Conservation (phyloP, 2,797 vertebrate genomes). For the Takifugu ocellatus region DNA sequence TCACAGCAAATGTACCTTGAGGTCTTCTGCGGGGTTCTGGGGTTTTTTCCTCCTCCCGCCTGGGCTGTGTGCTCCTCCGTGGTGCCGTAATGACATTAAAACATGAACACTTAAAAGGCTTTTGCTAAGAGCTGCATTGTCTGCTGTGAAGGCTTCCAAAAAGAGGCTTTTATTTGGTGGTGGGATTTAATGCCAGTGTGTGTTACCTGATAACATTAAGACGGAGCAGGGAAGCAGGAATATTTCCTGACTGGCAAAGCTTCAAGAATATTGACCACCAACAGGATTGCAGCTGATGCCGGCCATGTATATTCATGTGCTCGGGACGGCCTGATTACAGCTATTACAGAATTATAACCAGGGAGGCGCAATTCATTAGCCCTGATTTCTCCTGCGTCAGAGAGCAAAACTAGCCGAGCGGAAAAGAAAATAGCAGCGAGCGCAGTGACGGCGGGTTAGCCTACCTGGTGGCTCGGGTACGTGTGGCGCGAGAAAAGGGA, state of each 20-base stretch:
- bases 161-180: conserved; percentile 77
- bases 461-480: no score
- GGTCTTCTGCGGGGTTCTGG: conserved; percentile 75
- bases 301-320: conserved; percentile 72
- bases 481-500: conserved; percentile 22
- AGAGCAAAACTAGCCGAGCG: conserved; percentile 41
- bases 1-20: conserved; percentile 76
- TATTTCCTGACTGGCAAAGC: conserved; percentile 71
- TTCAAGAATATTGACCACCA: conserved; percentile 82
- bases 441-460: background rate
- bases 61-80: conserved; percentile 66
- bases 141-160: conserved; percentile 76
- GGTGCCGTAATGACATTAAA: conserved; percentile 80
- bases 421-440: no score
- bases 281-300: conserved; percentile 75
- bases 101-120: conserved; percentile 80
- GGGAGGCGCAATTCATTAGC: conserved; percentile 76
- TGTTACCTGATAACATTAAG: conserved; percentile 84
- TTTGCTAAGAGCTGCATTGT: conserved; percentile 77
- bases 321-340: conserved; percentile 71
- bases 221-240: conserved; percentile 64
- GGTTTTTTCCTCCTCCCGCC: conserved; percentile 38
- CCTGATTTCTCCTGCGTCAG: conserved; percentile 70
- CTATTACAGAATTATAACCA: conserved; percentile 78
- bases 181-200: conserved; percentile 83